Conservation (phyloP, 2,888 invertebrate genomes). For the Drosophila planitibia region DNA sequence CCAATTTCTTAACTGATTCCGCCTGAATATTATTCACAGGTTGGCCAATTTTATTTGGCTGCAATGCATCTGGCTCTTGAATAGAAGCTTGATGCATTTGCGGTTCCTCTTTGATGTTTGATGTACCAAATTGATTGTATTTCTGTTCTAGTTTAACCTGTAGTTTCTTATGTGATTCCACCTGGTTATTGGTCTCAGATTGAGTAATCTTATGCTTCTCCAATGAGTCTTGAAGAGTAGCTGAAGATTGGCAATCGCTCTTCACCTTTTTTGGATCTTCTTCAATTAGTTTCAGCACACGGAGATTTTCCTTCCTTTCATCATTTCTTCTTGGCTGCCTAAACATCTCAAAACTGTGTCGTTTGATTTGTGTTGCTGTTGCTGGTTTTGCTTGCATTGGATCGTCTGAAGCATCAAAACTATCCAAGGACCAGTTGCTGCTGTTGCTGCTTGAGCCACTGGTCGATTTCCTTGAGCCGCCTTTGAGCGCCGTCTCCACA, state of each 20-base stretch:
- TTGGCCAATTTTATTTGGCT: background rate
- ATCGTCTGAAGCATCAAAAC: background rate
- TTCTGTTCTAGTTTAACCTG: background rate
- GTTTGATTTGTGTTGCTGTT: background rate
- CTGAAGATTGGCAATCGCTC: background rate
- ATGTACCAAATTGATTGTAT: background rate
- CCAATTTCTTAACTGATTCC: background rate
- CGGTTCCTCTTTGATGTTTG: background rate
- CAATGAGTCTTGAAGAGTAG: background rate
- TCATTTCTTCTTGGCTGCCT: background rate
- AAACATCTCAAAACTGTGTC: background rate
- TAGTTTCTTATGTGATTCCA: background rate
- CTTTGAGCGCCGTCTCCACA: constrained; percentile 15
- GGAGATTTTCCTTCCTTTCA: background rate
- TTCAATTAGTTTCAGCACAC: background rate
- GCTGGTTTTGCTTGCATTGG: background rate
- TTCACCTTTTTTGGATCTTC: background rate
- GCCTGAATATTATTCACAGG: background rate
- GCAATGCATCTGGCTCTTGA: background rate
- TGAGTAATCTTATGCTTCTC: background rate
- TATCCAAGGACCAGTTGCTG: constrained; percentile 14
- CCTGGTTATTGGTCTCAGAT: background rate
- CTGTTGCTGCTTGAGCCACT: background rate
- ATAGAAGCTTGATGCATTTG: background rate
- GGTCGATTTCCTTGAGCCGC: background rate